Conservation (phyloP, 2,888 invertebrate genomes). For the Eupeodes luniger region DNA sequence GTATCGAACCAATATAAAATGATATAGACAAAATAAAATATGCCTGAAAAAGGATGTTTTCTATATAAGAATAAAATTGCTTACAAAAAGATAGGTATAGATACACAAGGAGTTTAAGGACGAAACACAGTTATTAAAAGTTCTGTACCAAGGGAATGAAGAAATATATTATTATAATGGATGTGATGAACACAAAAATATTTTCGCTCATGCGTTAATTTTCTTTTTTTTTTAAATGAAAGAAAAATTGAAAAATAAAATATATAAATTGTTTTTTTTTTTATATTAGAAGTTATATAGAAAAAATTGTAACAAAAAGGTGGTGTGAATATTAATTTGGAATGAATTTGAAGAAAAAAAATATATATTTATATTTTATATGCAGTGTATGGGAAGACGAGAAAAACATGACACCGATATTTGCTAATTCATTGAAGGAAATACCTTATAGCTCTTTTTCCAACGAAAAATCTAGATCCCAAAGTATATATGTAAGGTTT, state of each 20-base stretch:
- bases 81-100: constrained; percentile 24
- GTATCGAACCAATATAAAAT: constrained; percentile 49
- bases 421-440: constrained; percentile 72
- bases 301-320: constrained; percentile 16
- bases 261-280: background rate
- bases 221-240: constrained; percentile 32
- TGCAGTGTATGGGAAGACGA: constrained; percentile 62
- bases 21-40: constrained; percentile 10
- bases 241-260: constrained; percentile 20
- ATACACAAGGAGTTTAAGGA: constrained; percentile 50
- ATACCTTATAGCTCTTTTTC: constrained; percentile 73
- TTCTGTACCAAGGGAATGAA: constrained; percentile 58
- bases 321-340: constrained; percentile 46
- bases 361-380: constrained; percentile 37
- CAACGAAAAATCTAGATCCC: constrained; percentile 74
- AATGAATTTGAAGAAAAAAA: constrained; percentile 14
- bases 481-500: constrained; percentile 68
- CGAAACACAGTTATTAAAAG: constrained; percentile 53
- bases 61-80: background rate
- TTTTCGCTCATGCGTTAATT: constrained; percentile 59
- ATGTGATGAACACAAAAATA: constrained; percentile 53
- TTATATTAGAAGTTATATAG: background rate
- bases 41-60: constrained; percentile 15
- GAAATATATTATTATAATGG: constrained; percentile 32
- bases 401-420: constrained; percentile 73